Base-by-base conservation (phyloP, 2,113 vertebrate species). In the Mola mola region DNA sequence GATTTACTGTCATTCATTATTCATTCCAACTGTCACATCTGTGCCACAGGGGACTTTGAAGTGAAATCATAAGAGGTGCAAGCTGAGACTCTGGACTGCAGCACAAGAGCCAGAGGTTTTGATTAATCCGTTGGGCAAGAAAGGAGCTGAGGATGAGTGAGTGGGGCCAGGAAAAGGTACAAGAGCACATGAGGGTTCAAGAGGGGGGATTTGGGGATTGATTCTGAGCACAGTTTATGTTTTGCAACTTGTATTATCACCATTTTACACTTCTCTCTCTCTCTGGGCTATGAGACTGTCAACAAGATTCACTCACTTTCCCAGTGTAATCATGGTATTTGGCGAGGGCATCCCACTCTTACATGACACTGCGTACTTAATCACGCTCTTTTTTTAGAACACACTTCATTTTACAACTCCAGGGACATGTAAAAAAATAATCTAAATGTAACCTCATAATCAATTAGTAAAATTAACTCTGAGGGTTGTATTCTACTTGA, bases 371-470 rank as follows among this genome's bases (percentile, higher is more conserved):
- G n/a, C 6, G 31, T 66, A 76, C 81, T 80, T 48, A 70, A 87
- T 75, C 56, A 11, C 51, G 66, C 48, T 67, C 33, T 33, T 75
- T 68, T 64, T 47, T 61, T 49, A 75, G 63, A 40, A 17, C 1
- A 53, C 42, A 60, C 59, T 81, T 82, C 34, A 56, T 76, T 72
- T 75, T 66, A 70, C 73, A 67, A 42, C 53, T 10, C 57, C 33
- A 12, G 74, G 46, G 74, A 78, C 51, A 50, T 64, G 72, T 65
- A 64, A 65, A 72, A 65, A 72, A 78, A 73, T 48, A 65, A 82
- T 75, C 72, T 46, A 75, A 78, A 79, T 56, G 49, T 59, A 65
- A 80, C 64, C 65, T 70, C 46, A 38, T 62, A 47, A 72, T 68
- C 63, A 67, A 53, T 72, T 36, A 46, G 46, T 25, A 13, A 26